Percentiles rank a stretch among this genome's conserved stretches.
These are phyloP conservation scores for Nannobrachium achirus DNA, from an alignment of 2,113 vertebrate genomes.

Conservation along the genomic window DNA sequence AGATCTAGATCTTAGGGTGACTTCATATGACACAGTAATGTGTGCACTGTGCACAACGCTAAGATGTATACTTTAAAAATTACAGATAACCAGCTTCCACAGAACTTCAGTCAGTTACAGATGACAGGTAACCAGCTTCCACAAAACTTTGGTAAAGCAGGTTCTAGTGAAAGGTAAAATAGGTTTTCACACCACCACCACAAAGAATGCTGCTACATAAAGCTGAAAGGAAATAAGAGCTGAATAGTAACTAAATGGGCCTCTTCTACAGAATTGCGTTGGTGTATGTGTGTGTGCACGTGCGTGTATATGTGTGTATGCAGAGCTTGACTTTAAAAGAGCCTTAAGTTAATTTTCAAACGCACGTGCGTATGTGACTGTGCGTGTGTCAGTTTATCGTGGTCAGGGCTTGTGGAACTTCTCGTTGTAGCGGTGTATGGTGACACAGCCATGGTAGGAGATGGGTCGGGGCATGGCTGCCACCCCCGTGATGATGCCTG, in stretches of 20 bases:
- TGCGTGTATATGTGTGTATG: constrained; percentile 22
- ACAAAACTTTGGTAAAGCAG: not conserved
- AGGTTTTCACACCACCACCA: constrained; percentile 35
- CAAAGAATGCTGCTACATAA: constrained; percentile 53
- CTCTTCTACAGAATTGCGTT: not conserved
- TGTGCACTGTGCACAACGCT: constrained; percentile 10
- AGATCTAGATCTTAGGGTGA: not conserved
- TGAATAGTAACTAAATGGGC: constrained; percentile 21
- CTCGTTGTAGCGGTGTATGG: constrained; percentile 96
- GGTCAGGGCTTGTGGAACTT: constrained; percentile 88
- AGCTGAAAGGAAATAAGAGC: constrained; percentile 42
- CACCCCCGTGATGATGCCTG: constrained; percentile 94
- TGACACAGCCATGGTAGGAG: constrained; percentile 97
- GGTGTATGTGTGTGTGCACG: constrained; percentile 8
- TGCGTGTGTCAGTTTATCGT: constrained; percentile 4
- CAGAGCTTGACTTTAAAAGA: constrained; percentile 22
- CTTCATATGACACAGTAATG: constrained; percentile 21
- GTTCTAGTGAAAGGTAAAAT: not conserved
- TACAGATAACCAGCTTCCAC: not conserved
- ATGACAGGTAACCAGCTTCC: constrained; percentile 15
- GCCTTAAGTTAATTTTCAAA: constrained; percentile 21
- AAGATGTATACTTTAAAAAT: not conserved
- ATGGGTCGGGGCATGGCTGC: constrained; percentile 96
- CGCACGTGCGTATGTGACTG: not conserved
- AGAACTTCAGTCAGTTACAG: not conserved